phyloP scores from a whole-genome alignment of 2,888 invertebrate genomes.

The Drosophila neoperkinsi region DNA sequence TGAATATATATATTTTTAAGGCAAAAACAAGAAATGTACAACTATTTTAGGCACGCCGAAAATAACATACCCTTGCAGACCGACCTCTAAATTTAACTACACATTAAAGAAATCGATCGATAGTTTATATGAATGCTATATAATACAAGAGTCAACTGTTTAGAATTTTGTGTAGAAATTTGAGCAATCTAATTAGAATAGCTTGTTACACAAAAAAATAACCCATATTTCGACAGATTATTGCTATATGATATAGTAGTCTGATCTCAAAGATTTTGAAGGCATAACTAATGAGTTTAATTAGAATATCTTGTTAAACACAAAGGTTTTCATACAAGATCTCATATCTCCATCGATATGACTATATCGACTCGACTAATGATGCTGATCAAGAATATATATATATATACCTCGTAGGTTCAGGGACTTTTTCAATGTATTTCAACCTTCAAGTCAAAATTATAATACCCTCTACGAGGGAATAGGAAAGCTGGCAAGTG shows the following conservation, averaged over 20 bases:
- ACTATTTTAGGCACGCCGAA: background rate
- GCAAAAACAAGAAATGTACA: background rate
- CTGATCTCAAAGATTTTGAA: background rate
- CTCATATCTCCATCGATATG: background rate
- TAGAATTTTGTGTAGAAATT: background rate
- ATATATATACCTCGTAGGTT: no score
- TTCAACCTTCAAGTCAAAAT: background rate
- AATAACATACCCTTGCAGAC: background rate
- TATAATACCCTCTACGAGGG: background rate
- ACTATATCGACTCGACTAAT: background rate
- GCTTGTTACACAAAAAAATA: background rate
- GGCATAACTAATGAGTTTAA: background rate
- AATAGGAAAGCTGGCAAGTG: constrained; percentile 9
- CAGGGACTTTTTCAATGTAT: background rate
- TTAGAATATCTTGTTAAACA: background rate
- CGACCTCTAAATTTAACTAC: background rate
- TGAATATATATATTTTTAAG: constrained; percentile 22
- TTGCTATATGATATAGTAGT: background rate
- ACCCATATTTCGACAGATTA: background rate
- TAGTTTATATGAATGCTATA: background rate
- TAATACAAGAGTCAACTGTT: background rate
- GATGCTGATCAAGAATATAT: background rate
- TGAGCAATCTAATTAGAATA: background rate
- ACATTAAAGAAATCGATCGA: background rate
- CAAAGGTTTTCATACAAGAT: background rate